Conservation (phyloP, 1,140 invertebrate species). For the Lasioglossum albipes region DNA sequence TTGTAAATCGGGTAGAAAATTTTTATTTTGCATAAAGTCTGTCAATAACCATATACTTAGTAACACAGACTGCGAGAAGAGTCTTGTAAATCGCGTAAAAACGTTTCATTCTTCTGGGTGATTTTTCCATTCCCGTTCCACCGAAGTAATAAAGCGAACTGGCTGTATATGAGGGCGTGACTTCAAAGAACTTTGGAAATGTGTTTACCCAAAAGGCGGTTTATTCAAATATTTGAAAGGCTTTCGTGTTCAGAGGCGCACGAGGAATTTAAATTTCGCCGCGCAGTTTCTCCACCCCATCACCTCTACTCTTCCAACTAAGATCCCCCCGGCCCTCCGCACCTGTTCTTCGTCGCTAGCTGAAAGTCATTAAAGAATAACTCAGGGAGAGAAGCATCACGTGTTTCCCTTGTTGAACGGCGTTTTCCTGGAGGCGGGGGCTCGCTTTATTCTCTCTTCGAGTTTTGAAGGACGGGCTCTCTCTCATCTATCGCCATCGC, state of each 20-base stretch:
- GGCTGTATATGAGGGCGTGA: no score
- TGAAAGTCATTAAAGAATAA: slow-evolving; percentile 37
- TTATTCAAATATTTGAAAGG: slow-evolving; percentile 10
- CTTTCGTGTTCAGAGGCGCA: background rate
- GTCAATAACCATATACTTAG: no score
- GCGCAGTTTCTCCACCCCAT: no score
- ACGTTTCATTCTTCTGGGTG: no score
- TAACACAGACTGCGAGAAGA: no score
- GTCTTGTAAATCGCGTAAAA: no score
- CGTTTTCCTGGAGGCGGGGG: background rate
- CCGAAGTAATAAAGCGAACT: background rate
- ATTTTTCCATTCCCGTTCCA: no score
- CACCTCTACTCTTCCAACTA: no score
- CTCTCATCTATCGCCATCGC: background rate
- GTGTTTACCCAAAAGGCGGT: background rate
- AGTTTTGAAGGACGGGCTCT: slow-evolving; percentile 4
- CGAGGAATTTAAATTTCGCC: background rate
- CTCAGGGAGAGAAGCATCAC: background rate
- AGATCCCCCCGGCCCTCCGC: no score
- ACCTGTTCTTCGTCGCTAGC: no score
- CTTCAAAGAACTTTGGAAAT: background rate
- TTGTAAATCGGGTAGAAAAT: no score
- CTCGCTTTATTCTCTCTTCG: background rate
- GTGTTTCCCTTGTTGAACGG: background rate
- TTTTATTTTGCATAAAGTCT: no score